A percentile compares a stretch with the other conserved stretches of the same genome.
phyloP scores from a whole-genome alignment of 2,113 vertebrate genomes.

The Nothocercus julius region DNA sequence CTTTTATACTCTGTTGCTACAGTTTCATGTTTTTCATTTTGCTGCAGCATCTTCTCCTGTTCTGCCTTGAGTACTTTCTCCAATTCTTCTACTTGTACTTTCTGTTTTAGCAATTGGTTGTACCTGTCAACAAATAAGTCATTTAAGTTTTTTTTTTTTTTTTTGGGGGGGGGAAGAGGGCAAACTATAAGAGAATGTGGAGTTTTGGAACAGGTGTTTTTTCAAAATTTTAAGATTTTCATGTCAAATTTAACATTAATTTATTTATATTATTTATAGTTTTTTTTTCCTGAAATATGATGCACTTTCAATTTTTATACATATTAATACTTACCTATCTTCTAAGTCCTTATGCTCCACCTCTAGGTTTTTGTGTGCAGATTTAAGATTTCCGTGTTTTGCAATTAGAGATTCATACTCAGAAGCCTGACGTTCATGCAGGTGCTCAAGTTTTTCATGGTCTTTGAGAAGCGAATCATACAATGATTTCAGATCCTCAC shows the following conservation, averaged over 20 bases:
- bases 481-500: conserved; percentile 89
- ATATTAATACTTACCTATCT: conserved; percentile 83
- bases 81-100: conserved; percentile 91
- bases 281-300: background rate
- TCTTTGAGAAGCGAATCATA: conserved; percentile 93
- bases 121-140: conserved; percentile 78
- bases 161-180: background rate
- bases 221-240: background rate
- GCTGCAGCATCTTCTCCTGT: conserved; percentile 91
- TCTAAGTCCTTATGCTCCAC: conserved; percentile 93
- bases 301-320: background rate
- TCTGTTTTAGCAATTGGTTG: conserved; percentile 93
- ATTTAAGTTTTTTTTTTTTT: background rate
- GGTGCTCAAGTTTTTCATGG: conserved; percentile 92
- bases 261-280: background rate
- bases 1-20: conserved; percentile 87
- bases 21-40: conserved; percentile 87
- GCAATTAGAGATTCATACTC: conserved; percentile 93
- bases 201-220: background rate
- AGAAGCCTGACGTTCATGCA: conserved; percentile 91
- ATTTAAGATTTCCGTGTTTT: conserved; percentile 92
- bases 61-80: conserved; percentile 90
- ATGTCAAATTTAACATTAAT: background rate
- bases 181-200: background rate
- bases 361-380: conserved; percentile 91